Percentiles rank a stretch among this genome's conserved stretches.
Conservation (phyloP, 2,888 invertebrate genomes). For the Epistrophe grossulariae region DNA sequence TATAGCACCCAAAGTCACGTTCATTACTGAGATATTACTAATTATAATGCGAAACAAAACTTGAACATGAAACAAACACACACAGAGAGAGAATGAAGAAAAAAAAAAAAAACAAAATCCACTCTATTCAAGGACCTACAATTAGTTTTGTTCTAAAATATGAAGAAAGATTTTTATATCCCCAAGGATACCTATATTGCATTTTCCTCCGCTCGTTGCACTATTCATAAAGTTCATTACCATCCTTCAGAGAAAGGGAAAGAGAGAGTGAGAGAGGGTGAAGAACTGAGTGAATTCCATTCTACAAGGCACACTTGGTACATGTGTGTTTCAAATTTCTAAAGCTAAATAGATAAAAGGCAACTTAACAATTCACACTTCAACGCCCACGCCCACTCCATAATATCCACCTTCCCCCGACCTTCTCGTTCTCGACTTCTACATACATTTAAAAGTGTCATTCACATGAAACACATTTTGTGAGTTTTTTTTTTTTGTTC, state of each 20-base stretch:
- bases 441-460: constrained; percentile 64
- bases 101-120: neutral
- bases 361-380: constrained; percentile 67
- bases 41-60: constrained; percentile 57
- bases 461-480: constrained; percentile 60
- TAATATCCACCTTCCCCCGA: neutral
- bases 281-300: constrained; percentile 1
- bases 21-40: constrained; percentile 62
- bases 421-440: neutral
- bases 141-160: constrained; percentile 64
- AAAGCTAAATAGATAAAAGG: constrained; percentile 69
- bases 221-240: constrained; percentile 74
- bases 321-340: constrained; percentile 47
- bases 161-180: constrained; percentile 15
- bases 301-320: neutral
- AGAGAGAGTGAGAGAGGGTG: neutral
- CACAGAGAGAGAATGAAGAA: neutral
- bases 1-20: constrained; percentile 62
- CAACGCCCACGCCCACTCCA: constrained; percentile 27
- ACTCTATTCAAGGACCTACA: constrained; percentile 48
- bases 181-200: constrained; percentile 41
- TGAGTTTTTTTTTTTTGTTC: constrained; percentile 34
- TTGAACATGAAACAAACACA: constrained; percentile 42
- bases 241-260: constrained; percentile 21
- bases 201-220: constrained; percentile 27